These are phyloP conservation scores for Athene noctua DNA, from an alignment of 2,113 vertebrate genomes.

Conservation along the genomic window DNA sequence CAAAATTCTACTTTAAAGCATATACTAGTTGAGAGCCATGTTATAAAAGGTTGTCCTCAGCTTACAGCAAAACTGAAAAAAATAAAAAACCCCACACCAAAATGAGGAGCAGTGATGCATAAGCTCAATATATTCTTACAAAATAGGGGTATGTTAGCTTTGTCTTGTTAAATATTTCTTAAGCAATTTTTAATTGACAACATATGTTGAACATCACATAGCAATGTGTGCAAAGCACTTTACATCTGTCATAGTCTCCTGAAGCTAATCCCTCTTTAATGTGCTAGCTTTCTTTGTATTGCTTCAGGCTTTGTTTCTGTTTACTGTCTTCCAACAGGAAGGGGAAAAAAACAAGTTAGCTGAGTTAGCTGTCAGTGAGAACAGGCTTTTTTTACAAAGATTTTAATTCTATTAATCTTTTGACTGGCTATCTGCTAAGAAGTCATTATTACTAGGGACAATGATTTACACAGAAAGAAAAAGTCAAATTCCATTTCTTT, in stretches of 20 bases:
- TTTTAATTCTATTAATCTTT: constrained; percentile 55
- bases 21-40: background rate
- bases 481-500: constrained; percentile 17
- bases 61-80: constrained; percentile 20
- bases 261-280: constrained; percentile 65
- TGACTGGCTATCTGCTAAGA: constrained; percentile 23
- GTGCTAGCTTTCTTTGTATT: constrained; percentile 45
- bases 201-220: constrained; percentile 72
- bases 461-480: background rate
- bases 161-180: constrained; percentile 74
- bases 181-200: constrained; percentile 77
- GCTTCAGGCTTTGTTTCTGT: constrained; percentile 63
- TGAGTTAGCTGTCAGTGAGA: constrained; percentile 46
- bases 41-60: background rate
- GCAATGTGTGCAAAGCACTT: constrained; percentile 60
- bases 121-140: constrained; percentile 58
- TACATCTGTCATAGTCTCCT: constrained; percentile 67
- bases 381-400: constrained; percentile 6
- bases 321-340: constrained; percentile 44
- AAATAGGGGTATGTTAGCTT: constrained; percentile 43
- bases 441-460: constrained; percentile 2
- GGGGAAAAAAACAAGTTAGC: background rate
- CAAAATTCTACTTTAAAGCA: background rate
- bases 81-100: background rate
- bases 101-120: constrained; percentile 29